phyloP scores from a whole-genome alignment of 2,113 vertebrate species.

The Coreoperca whiteheadi region DNA sequence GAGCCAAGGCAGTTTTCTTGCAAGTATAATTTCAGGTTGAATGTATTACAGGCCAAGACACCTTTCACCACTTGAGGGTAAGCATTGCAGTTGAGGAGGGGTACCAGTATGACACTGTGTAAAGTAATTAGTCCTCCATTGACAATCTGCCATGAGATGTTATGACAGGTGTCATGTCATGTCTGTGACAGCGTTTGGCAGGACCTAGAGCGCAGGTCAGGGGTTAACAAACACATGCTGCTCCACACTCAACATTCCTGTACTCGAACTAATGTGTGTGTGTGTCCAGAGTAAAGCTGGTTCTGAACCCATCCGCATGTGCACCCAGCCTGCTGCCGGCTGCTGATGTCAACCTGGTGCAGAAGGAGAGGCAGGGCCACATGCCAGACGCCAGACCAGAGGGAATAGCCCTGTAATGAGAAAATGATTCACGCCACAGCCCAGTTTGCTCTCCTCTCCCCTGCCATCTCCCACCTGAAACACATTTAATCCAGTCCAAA shows the following conservation, averaged over 20 bases:
- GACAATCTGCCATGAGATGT: conserved; percentile 73
- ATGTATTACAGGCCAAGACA: conserved; percentile 20
- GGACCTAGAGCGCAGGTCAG: conserved; percentile 63
- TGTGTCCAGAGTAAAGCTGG: conserved; percentile 23
- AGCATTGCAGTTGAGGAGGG: conserved; percentile 15
- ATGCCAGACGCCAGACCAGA: conserved; percentile 53
- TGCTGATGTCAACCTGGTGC: conserved; percentile 54
- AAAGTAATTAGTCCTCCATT: conserved; percentile 74
- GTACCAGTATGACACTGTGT: conserved; percentile 49
- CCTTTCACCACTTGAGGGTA: conserved; percentile 48
- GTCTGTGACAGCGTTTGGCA: conserved; percentile 64
- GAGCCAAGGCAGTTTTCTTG: conserved; percentile 6
- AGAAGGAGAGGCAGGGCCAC: conserved; percentile 46
- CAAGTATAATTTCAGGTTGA: conserved; percentile 31
- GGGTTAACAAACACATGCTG: conserved; percentile 80
- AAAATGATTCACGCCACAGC: conserved; percentile 75
- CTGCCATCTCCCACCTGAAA: conserved; percentile 75
- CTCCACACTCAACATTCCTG: conserved; percentile 61
- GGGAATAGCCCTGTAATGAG: conserved; percentile 70
- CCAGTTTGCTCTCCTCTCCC: conserved; percentile 55
- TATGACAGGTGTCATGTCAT: conserved; percentile 82
- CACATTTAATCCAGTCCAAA: conserved; percentile 65
- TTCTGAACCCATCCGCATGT: conserved; percentile 49
- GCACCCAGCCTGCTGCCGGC: conserved; percentile 46
- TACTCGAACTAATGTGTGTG: conserved; percentile 14